Base-by-base conservation (phyloP, 2,888 invertebrate species). In the Zygogramma bicolorata region DNA sequence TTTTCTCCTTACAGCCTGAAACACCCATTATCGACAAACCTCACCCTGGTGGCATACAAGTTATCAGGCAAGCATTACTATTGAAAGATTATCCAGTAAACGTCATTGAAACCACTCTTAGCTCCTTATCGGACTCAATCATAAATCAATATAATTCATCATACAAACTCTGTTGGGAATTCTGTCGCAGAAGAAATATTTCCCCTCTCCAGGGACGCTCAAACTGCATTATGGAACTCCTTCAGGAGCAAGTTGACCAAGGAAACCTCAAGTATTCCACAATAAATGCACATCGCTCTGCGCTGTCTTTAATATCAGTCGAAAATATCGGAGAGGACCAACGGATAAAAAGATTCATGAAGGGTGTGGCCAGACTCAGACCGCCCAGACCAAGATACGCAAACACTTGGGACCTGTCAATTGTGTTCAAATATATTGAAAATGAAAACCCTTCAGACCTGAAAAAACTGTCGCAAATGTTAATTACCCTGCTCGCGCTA, bases 401-500 rank as follows among this genome's bases (percentile, higher is more conserved):
- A n/a, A 40, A 10, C 27, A 69, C 69, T 25, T 68, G 68, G 68
- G 68, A 68, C 25, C 61, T 61, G 22, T n/a, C 25, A 5, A 40
- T 27, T 7, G 68, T 68, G 10, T 53, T 68, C 0, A 4, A 25
- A 6, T 4, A 38, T 20, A 10, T 62, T 18, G 31, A 53, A 38
- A 69, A 27, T 27, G 15, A 18, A 25, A n/a, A 18, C 29, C 42
- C 42, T 31, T 42, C 57, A 18, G 62, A 34, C 31, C 46, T 73
- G 42, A 18, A 38, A 22, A 7, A 34, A 4, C 42, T 71, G 5
- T 62, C 70, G 3, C 42, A 27, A n/a, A 74, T 71, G 27, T 49
- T 68, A 25, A 53, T 34, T n/a, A 66, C 29, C 4, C 31, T 74
- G 27, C 18, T 74, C n/a, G 66, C 71, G 3, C 60, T 73, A 38